Evolutionary conservation across 2,888 invertebrate genomes (phyloP).

Genomic region (Enoplolaimus lenunculus): DNA sequence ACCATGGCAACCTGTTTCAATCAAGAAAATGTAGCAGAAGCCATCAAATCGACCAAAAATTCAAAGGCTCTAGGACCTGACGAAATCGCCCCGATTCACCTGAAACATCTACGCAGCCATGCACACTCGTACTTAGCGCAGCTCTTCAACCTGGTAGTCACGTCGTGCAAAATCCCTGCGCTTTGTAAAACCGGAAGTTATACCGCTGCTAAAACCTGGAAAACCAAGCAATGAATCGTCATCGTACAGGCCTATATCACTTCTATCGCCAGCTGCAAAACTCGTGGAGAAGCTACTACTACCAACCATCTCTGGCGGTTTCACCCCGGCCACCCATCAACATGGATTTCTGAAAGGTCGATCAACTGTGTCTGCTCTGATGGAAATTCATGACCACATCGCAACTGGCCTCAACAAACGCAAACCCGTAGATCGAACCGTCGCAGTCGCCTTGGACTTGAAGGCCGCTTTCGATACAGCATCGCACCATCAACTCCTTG

Average conservation of each 20-base stretch:
- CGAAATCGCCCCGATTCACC: background rate
- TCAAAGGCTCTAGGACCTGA: slow-evolving; percentile 11
- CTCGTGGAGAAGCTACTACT: background rate
- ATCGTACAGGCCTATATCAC: slow-evolving; percentile 10
- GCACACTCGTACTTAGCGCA: background rate
- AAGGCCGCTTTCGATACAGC: background rate
- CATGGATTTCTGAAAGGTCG: slow-evolving; percentile 9
- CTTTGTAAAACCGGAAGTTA: background rate
- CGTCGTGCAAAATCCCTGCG: background rate
- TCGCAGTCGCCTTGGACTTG: slow-evolving; percentile 8
- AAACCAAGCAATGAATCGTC: background rate
- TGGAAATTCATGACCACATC: slow-evolving; percentile 1
- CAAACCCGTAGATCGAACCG: slow-evolving; percentile 1
- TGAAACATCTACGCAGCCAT: background rate
- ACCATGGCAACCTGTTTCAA: background rate
- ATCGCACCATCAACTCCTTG: background rate
- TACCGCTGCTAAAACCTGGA: slow-evolving; percentile 11
- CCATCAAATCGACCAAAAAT: background rate
- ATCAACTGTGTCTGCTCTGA: background rate
- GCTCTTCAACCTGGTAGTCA: background rate
- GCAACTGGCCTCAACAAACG: background rate
- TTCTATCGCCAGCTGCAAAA: slow-evolving; percentile 4
- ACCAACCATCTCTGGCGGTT: background rate
- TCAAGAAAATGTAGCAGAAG: background rate
- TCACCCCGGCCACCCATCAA: background rate